Base-by-base conservation (phyloP, 2,888 invertebrate genomes). In the Spicauda simplicius region DNA sequence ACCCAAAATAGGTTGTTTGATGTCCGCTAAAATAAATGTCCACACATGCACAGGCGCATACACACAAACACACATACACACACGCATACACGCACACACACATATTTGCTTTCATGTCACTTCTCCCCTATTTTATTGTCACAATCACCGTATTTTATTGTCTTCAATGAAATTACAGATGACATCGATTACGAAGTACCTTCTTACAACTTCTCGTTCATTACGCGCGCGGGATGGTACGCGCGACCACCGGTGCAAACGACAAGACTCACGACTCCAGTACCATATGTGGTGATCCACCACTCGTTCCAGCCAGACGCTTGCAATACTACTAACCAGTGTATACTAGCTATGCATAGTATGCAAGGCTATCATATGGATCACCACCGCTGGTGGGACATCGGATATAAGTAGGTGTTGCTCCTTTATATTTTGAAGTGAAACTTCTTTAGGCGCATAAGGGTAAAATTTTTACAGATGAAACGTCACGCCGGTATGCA, bases 261-360 rank as follows among this genome's bases (percentile, higher is more conserved):
- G 19, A 84, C 86, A 50, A 80, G 86, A 1, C 93, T 96, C 73
- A 18, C 73, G 4, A 94, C 91, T 8, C 95, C 96, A 0, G 95
- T 95, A 0, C 95, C 95, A 0, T 96, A 91, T 78, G 96, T 96
- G 55, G 95, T 96, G 64, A 95, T 96, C 71, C 96, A 96, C 81
- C 96, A 96, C 83, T 95, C 96, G 0, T 95, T 95, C 78, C 80
- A 79, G 55, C 95, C 95, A 0, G 79, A 83, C 3, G 95, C 94
- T 16, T 96, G 96, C 79, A 82, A 84, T 66, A 90, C 84, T 5
- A 79, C 81, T 1, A 79, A 78, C 0, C 87, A 90, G 1, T 96
- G 96, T 77, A 80, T 81, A 56, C 73, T 77, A 50, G 94, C 95
- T 14, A 95, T 96, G 95, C 87, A 91, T 69, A 85, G 82, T 69